Conservation (phyloP, 2,888 invertebrate genomes). For the Allophyes oxyacanthae region DNA sequence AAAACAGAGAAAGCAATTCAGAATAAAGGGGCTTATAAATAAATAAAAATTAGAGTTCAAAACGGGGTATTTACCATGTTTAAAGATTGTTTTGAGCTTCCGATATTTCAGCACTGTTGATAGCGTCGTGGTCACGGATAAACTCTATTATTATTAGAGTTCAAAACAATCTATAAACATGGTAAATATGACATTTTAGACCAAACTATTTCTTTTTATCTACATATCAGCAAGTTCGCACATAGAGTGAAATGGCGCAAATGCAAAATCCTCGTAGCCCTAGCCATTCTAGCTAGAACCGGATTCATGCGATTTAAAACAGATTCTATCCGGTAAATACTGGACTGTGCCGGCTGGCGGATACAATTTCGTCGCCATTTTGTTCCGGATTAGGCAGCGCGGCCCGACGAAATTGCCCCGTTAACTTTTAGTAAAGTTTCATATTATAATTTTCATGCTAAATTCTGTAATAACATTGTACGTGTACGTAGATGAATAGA, state of each 20-base stretch:
- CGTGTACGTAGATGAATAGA: constrained; percentile 9
- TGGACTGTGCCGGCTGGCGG: constrained; percentile 58
- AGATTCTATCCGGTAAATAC: constrained; percentile 68
- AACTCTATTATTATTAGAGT: no score
- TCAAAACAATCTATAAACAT: no score
- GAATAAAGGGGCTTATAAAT: no score
- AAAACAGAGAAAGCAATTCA: no score
- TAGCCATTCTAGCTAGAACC: constrained; percentile 50
- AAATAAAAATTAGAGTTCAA: no score
- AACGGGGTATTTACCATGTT: no score
- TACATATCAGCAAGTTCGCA: constrained; percentile 24
- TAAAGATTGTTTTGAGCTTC: no score
- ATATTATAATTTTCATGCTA: constrained; percentile 56
- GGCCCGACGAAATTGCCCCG: constrained; percentile 50
- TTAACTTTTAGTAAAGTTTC: constrained; percentile 59
- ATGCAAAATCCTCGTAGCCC: constrained; percentile 63
- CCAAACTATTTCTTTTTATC: not conserved
- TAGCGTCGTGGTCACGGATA: no score
- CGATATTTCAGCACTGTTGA: no score
- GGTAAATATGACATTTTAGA: no score
- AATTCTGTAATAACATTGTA: constrained; percentile 38
- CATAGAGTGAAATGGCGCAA: constrained; percentile 48
- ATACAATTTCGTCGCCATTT: constrained; percentile 65
- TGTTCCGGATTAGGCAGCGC: constrained; percentile 64
- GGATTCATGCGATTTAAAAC: constrained; percentile 67